These are phyloP conservation scores for Helogale parvula DNA, from an alignment of 2,113 vertebrate genomes.

Conservation along the genomic window DNA sequence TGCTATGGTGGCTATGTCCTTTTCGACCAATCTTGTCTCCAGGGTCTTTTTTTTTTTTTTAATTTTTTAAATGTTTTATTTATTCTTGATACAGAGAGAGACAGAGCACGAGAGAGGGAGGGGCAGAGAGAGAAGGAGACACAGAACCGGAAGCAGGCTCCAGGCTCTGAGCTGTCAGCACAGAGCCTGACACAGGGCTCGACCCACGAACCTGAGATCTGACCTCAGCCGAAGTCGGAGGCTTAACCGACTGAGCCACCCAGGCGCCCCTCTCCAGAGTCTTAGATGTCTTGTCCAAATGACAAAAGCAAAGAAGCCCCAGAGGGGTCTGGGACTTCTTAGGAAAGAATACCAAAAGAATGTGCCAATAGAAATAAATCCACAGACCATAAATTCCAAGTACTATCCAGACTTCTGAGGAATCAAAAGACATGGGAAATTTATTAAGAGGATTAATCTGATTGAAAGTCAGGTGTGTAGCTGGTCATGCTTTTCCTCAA, in stretches of 20 bases:
- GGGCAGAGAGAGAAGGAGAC: no score
- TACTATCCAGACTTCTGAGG: not conserved
- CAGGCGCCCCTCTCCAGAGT: not conserved
- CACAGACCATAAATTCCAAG: constrained; percentile 3
- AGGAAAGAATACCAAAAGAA: constrained; percentile 25
- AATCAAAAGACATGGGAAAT: constrained; percentile 40
- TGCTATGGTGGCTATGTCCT: not conserved
- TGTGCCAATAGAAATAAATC: constrained; percentile 47
- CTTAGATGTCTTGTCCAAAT: not conserved
- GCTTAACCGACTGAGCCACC: no score
- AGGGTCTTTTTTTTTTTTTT: not conserved
- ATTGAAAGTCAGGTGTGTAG: constrained; percentile 14
- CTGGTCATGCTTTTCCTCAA: not conserved
- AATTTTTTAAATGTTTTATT: no score
- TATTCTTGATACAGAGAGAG: no score
- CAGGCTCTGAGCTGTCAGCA: no score
- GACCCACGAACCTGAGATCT: no score
- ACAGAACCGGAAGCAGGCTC: no score
- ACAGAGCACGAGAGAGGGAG: no score
- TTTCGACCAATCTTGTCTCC: not conserved
- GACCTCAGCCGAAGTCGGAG: no score
- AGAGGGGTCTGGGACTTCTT: not conserved
- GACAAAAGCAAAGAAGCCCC: constrained; percentile 54
- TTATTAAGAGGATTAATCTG: constrained; percentile 37
- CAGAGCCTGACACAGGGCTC: no score